Base-by-base conservation (phyloP, 2,797 vertebrate genomes). In the Botia almorhae region DNA sequence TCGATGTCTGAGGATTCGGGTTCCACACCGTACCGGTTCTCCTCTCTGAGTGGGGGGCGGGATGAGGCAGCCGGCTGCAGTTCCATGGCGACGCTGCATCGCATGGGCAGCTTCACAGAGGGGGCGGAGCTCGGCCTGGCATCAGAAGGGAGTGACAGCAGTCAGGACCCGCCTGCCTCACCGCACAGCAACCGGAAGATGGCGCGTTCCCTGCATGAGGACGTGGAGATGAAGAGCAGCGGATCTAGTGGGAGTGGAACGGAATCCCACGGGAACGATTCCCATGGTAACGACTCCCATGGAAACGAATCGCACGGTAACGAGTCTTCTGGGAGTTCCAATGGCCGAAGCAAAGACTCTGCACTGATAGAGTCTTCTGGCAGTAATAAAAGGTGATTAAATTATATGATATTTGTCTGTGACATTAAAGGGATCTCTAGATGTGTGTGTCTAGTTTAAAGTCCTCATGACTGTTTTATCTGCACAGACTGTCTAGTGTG, bases 181-280 rank as follows among this genome's bases (percentile, higher is more conserved):
- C 83, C 58, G 0, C 91, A 87, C 78, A 88, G 82, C 39, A 88
- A 85, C 63, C 85, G 90, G 36, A 94, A 93, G 81, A 91, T 82
- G 17, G 0, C 39, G n/a, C 90, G 83, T 60, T 87, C 86, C 0
- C 90, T 93, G 71, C 94, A 93, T 0, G 94, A 96, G 76, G 94
- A 98, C 1, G 87, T 96, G 77, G 96, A 97, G 86, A 97, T 97
- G 95, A 95, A 94, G 89, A 96, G 94, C 87, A 94, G 94, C 0
- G 92, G 95, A 46, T 96, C 94, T 16, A 96, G 96, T 0, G 91
- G 92, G 2, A 94, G 92, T 16, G 95, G 94, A 0, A 95, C 94
- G 0, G 95, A 96, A 76, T 94, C 92, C 0, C 93, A 95, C 0
- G 70, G 92, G 68, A 94, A 94, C n/a, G 92, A 94, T 50, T 93